These are phyloP conservation scores for Misgurnus anguillicaudatus DNA, from an alignment of 2,113 vertebrate species.

Conservation along the genomic window DNA sequence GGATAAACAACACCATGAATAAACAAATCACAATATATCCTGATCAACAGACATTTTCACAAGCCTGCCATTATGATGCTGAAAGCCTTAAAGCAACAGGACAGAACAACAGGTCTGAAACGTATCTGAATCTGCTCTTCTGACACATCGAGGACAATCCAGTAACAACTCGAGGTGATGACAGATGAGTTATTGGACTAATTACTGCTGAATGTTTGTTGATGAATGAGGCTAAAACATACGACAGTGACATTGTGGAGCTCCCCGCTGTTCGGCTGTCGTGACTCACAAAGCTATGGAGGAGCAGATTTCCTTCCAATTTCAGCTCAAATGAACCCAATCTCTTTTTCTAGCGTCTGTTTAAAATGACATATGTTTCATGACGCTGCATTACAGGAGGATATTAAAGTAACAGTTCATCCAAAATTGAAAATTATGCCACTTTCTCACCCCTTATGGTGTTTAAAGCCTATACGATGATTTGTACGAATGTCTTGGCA, in stretches of 20 bases:
- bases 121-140: constrained; percentile 15
- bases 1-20: not conserved
- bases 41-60: constrained; percentile 1
- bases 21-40: constrained; percentile 14
- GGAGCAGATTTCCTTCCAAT: constrained; percentile 23
- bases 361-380: constrained; percentile 37
- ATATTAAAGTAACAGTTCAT: no score
- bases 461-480: no score
- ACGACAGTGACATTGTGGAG: constrained; percentile 24
- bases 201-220: constrained; percentile 63
- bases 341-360: not conserved
- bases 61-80: not conserved
- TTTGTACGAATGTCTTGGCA: no score
- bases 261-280: constrained; percentile 22
- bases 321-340: not conserved
- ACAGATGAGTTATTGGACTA: constrained; percentile 72
- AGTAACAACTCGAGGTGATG: constrained; percentile 47
- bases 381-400: not conserved
- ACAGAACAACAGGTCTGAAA: no score
- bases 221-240: constrained; percentile 56
- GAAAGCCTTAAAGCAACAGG: no score
- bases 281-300: not conserved
- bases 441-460: no score
- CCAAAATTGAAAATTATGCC: no score
- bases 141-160: constrained; percentile 26